These are phyloP conservation scores for Ctenosaura bakeri DNA, from an alignment of 2,797 vertebrate species.

Conservation along the genomic window DNA sequence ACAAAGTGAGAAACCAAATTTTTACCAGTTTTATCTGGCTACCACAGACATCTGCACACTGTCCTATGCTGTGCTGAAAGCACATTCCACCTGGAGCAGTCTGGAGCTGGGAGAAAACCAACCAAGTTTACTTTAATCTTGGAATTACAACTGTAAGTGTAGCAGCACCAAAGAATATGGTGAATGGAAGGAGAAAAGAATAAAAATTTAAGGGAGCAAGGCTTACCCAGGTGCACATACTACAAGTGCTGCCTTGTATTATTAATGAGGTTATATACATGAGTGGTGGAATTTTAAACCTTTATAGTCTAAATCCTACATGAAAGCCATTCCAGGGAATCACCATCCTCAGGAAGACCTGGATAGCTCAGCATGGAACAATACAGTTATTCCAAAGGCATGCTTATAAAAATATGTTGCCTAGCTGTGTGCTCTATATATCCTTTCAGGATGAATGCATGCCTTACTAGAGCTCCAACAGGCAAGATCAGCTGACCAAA, in stretches of 20 bases:
- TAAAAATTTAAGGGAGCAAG: slow-evolving; percentile 2
- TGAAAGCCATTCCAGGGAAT: background rate
- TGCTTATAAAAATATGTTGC: background rate
- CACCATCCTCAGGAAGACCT: background rate
- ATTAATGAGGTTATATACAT: background rate
- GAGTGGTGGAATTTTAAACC: background rate
- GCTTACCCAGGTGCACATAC: background rate
- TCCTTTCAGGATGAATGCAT: background rate
- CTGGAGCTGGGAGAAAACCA: background rate
- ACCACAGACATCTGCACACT: background rate
- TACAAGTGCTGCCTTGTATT: background rate
- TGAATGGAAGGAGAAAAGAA: background rate
- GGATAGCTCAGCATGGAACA: background rate
- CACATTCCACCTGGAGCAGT: background rate
- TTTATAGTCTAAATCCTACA: background rate
- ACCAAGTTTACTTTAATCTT: background rate
- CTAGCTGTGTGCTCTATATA: background rate
- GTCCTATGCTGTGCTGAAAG: background rate
- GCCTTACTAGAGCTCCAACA: background rate
- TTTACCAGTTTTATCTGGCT: background rate
- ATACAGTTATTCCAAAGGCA: slow-evolving; percentile 4
- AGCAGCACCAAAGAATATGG: background rate
- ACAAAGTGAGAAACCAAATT: background rate
- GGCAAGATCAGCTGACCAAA: background rate
- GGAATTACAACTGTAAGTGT: background rate